Conservation (phyloP, 1,140 invertebrate species). For the Drosophila truncata region DNA sequence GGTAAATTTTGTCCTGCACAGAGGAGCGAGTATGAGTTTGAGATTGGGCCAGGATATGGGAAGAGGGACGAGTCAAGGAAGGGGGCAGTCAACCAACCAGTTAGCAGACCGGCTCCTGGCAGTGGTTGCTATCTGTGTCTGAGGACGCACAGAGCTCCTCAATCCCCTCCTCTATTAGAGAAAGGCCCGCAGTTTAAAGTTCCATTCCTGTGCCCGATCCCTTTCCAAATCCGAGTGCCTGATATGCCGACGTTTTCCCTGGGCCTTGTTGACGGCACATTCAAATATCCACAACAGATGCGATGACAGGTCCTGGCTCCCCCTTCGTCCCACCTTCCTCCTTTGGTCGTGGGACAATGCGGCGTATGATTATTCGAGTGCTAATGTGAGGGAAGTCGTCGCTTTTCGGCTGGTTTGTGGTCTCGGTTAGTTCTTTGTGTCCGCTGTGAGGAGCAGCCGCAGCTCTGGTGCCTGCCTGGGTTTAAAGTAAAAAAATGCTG, state of each 20-base stretch:
- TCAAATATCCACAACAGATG: conserved; percentile 59
- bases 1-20: conserved; percentile 65
- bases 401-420: conserved; percentile 54
- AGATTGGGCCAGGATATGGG: neutral
- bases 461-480: conserved; percentile 6
- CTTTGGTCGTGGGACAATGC: conserved; percentile 58
- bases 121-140: conserved; percentile 52
- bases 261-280: conserved; percentile 50
- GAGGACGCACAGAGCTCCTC: conserved; percentile 18
- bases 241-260: conserved; percentile 42
- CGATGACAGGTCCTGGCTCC: conserved; percentile 5
- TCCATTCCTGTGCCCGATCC: conserved; percentile 31
- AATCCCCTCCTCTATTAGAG: neutral
- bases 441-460: conserved; percentile 14
- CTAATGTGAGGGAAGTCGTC: conserved; percentile 55
- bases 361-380: conserved; percentile 76
- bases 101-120: conserved; percentile 28
- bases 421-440: conserved; percentile 42
- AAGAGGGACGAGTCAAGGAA: neutral
- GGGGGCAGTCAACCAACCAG: conserved; percentile 23
- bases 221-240: conserved; percentile 23
- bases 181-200: conserved; percentile 57
- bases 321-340: neutral
- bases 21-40: conserved; percentile 13
- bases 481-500: conserved; percentile 48